phyloP scores from a whole-genome alignment of 1,140 invertebrate species.

The Drosophila punjabiensis region DNA sequence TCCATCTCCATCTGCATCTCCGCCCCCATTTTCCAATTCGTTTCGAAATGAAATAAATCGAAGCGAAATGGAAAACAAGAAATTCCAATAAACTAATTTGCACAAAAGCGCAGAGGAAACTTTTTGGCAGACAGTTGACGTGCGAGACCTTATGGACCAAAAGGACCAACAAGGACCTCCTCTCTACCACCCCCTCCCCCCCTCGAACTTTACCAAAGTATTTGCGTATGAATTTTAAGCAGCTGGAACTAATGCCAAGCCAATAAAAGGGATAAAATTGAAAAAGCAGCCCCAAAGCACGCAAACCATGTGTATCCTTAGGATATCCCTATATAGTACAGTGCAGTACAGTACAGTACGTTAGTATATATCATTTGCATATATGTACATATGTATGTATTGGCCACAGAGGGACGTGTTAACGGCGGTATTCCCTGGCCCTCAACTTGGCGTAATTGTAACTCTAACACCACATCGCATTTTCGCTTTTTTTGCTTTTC shows the following conservation, averaged over 20 bases:
- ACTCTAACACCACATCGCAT: constrained; percentile 28
- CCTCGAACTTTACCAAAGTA: constrained; percentile 21
- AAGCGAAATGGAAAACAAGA: constrained; percentile 65
- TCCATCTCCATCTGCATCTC: too few relatives aligned
- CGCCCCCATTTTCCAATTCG: constrained; percentile 5
- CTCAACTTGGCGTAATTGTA: constrained; percentile 64
- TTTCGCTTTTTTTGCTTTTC: background rate
- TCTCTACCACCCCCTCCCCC: background rate
- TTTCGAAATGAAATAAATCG: constrained; percentile 22
- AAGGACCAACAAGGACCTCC: background rate
- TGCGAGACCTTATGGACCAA: constrained; percentile 27
- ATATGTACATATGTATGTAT: background rate
- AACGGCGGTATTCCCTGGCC: constrained; percentile 12
- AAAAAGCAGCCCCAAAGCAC: constrained; percentile 23
- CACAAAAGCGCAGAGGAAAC: constrained; percentile 59
- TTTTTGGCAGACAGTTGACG: constrained; percentile 56
- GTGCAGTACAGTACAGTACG: too few relatives aligned
- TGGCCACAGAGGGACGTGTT: constrained; percentile 34
- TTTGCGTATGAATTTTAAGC: constrained; percentile 82
- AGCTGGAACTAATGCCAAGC: constrained; percentile 73
- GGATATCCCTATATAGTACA: background rate
- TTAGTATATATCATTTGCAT: constrained; percentile 23
- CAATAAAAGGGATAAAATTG: constrained; percentile 83
- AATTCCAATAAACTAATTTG: constrained; percentile 85
- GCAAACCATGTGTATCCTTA: background rate